Conservation (phyloP, 1,140 invertebrate genomes). For the Coptotermes formosanus region DNA sequence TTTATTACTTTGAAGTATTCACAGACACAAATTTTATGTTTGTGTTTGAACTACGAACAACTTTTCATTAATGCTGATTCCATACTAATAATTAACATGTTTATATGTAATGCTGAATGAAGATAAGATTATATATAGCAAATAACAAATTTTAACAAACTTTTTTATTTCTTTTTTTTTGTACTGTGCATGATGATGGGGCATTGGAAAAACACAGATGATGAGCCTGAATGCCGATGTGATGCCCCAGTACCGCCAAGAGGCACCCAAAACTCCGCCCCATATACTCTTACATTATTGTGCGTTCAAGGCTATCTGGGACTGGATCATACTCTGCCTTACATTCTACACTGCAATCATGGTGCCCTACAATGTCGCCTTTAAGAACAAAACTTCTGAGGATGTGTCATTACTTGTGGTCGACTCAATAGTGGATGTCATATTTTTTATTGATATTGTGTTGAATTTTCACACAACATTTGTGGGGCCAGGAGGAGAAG, state of each 20-base stretch:
- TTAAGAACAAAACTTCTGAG: slow-evolving; percentile 99
- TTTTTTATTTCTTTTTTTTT: not conserved
- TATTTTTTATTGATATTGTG: slow-evolving; percentile 99
- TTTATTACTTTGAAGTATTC: no score
- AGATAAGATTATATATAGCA: no score
- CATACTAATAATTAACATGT: not conserved
- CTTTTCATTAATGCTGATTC: not conserved
- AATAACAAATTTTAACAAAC: no score
- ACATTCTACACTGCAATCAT: slow-evolving; percentile 99
- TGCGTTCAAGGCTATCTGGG: slow-evolving; percentile 98
- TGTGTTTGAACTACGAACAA: no score
- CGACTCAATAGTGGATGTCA: slow-evolving; percentile 98
- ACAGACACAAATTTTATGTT: no score
- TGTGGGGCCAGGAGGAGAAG: slow-evolving; percentile 96
- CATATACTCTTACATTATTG: slow-evolving; percentile 98
- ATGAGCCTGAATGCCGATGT: slow-evolving; percentile 96
- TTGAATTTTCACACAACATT: slow-evolving; percentile 99
- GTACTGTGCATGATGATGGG: not conserved
- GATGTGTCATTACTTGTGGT: slow-evolving; percentile 95
- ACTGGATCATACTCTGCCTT: slow-evolving; percentile 99
- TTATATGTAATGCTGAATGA: no score
- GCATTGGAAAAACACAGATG: slow-evolving; percentile 64
- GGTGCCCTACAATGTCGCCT: slow-evolving; percentile 99
- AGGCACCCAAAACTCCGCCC: slow-evolving; percentile 98
- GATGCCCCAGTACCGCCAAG: slow-evolving; percentile 98